Evolutionary conservation across 2,888 invertebrate species (phyloP).

Genomic region (Heliconius hortense): DNA sequence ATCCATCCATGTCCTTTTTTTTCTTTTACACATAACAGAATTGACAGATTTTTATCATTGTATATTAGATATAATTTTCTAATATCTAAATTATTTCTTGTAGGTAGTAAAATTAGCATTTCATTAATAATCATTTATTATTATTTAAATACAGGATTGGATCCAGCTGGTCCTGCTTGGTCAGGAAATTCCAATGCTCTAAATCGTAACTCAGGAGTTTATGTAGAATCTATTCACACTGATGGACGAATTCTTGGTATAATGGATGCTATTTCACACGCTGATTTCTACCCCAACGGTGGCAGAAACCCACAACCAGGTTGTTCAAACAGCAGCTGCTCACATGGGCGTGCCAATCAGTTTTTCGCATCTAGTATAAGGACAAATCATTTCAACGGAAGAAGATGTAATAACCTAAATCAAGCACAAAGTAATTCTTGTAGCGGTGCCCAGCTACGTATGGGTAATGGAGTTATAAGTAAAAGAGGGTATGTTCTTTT

Average conservation of each 20-base stretch:
- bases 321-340: constrained; percentile 47
- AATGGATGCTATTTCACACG: constrained; percentile 49
- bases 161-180: constrained; percentile 57
- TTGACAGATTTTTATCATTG: too few species aligned
- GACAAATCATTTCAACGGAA: constrained; percentile 48
- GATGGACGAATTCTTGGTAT: constrained; percentile 55
- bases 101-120: neutral
- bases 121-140: neutral
- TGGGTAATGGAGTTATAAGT: too few species aligned
- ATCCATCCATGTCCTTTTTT: too few species aligned
- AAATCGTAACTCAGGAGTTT: constrained; percentile 46
- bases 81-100: too few species aligned
- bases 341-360: constrained; percentile 48
- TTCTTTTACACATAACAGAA: too few species aligned
- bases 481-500: too few species aligned
- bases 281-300: constrained; percentile 58
- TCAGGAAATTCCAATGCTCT: constrained; percentile 48
- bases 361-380: constrained; percentile 49
- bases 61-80: too few species aligned
- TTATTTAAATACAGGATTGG: constrained; percentile 48
- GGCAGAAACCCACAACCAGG: constrained; percentile 53
- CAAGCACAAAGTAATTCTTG: constrained; percentile 37
- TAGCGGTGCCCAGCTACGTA: too few species aligned
- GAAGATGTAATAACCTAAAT: constrained; percentile 44
- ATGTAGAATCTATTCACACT: constrained; percentile 58